Percentiles rank a stretch among this genome's conserved stretches.
Conservation (phyloP, 2,888 invertebrate genomes). For the Cetonia aurata region DNA sequence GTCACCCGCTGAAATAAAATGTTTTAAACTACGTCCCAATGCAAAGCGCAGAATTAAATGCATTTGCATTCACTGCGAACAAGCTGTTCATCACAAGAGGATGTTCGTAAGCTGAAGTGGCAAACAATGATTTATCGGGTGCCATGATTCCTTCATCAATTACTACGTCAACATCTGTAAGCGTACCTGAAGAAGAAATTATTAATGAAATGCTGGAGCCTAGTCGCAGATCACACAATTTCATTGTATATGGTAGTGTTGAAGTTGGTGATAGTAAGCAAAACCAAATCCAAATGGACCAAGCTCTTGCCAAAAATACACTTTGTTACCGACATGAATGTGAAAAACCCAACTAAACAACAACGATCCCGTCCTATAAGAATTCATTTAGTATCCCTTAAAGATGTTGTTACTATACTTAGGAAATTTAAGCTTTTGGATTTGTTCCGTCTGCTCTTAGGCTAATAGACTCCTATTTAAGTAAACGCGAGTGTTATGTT, state of each 20-base stretch:
- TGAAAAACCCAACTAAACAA: neutral
- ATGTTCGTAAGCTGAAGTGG: neutral
- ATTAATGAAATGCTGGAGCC: neutral
- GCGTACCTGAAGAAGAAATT: neutral
- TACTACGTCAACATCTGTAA: neutral
- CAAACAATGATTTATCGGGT: neutral
- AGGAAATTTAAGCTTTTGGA: too few relatives aligned
- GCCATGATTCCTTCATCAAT: neutral
- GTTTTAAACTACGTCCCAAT: neutral
- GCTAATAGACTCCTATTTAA: too few relatives aligned
- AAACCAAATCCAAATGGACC: neutral
- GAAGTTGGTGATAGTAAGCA: too few relatives aligned
- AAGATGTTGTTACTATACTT: neutral
- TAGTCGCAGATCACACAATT: neutral
- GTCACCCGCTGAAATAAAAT: constrained; percentile 4
- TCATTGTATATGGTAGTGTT: too few relatives aligned
- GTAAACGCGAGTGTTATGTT: too few relatives aligned
- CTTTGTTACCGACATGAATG: neutral
- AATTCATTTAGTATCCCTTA: neutral
- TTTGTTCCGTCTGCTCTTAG: too few relatives aligned
- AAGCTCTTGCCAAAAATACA: neutral
- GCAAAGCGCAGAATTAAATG: neutral
- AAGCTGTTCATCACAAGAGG: neutral
- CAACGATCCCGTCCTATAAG: neutral
- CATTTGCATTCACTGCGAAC: too few relatives aligned